Percentiles rank a stretch among this genome's conserved stretches.
These are phyloP conservation scores for Batillaria attramentaria DNA, from an alignment of 1,140 invertebrate genomes.

Conservation along the genomic window DNA sequence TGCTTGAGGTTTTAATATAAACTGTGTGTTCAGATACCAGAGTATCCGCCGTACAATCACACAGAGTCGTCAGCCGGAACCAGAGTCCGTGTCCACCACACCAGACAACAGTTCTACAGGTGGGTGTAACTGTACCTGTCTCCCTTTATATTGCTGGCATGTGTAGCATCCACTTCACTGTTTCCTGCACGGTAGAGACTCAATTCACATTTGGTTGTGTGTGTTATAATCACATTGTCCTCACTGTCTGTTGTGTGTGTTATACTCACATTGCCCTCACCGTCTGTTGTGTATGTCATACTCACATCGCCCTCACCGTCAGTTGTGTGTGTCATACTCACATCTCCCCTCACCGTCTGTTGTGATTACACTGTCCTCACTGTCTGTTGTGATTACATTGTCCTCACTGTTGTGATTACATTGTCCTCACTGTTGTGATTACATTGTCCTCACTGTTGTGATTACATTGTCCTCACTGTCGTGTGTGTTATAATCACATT, in stretches of 20 bases:
- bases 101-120: slow-evolving; percentile 15
- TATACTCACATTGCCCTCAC: neutral
- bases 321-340: neutral
- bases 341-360: too few species aligned
- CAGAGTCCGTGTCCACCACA: slow-evolving; percentile 48
- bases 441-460: too few species aligned
- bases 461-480: too few species aligned
- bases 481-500: too few species aligned
- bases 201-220: too few species aligned
- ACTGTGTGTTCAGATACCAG: slow-evolving; percentile 76
- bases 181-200: too few species aligned
- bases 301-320: neutral
- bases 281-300: neutral
- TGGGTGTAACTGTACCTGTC: neutral
- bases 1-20: neutral
- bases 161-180: too few species aligned
- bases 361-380: too few species aligned
- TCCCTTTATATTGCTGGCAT: too few species aligned
- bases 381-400: too few species aligned
- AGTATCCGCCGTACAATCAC: slow-evolving; percentile 89
- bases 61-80: slow-evolving; percentile 46
- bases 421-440: too few species aligned
- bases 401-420: too few species aligned
- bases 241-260: neutral
- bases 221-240: neutral